phyloP scores from a whole-genome alignment of 2,113 vertebrate species.

The Gallinago paraguaiae region DNA sequence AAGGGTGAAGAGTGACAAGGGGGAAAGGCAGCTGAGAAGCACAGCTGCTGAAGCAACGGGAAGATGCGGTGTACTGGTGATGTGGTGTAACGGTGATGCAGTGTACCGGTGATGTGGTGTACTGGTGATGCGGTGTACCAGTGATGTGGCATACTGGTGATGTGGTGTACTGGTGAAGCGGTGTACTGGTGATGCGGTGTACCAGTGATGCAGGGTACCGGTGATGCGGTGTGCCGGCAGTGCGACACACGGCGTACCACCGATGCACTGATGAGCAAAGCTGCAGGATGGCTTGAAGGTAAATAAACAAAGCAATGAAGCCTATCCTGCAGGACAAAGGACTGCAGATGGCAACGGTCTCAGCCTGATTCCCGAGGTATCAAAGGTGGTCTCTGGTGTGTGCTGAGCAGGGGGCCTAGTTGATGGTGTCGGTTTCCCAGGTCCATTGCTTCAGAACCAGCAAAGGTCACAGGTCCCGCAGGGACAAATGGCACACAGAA shows the following conservation, averaged over 20 bases:
- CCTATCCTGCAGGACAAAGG: not conserved
- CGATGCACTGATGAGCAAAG: not conserved
- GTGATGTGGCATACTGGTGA: too few species aligned
- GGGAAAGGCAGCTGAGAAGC: not conserved
- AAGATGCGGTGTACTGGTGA: not conserved
- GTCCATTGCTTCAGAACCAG: not conserved
- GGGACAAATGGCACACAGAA: not conserved
- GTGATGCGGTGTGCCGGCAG: not conserved
- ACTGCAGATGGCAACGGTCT: not conserved
- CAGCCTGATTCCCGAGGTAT: not conserved
- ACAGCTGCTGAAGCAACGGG: not conserved
- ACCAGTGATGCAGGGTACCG: too few species aligned
- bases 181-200: too few species aligned
- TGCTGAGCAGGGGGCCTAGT: not conserved
- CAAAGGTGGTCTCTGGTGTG: accelerated
- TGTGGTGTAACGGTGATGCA: too few species aligned
- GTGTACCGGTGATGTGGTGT: too few species aligned
- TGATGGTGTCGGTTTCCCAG: not conserved
- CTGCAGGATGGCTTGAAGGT: not conserved
- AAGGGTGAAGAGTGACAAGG: not conserved
- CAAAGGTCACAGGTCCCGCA: not conserved
- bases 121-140: too few species aligned
- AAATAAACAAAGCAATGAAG: slow-evolving; percentile 1
- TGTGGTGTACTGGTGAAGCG: too few species aligned
- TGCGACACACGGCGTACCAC: not conserved